Base-by-base conservation (phyloP, 2,888 invertebrate genomes). In the Calameuta idolon region DNA sequence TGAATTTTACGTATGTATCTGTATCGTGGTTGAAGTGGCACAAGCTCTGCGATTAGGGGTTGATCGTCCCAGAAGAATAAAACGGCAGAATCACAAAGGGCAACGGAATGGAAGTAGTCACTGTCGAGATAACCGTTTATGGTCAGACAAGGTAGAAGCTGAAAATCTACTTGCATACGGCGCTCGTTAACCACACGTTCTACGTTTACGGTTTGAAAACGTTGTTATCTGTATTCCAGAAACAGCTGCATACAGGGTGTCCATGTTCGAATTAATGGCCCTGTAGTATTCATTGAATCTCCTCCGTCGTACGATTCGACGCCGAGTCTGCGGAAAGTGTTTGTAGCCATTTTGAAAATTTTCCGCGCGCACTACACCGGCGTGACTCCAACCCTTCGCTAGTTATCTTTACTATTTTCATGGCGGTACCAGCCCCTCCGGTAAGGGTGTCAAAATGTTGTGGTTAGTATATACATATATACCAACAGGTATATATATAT, bases 351-450 rank as follows among this genome's bases (percentile, higher is more conserved):
- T 55, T 55, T 55, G 55, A 55, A 55, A 55, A 55, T 55, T 55
- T 55, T 55, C 23, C 23, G 0, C 2, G 23, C 23, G 4, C 40
- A 2, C 55, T 1, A 23, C 23, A 1, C 5, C 23, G 2, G 9
- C 23, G 55, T 23, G 23, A 55, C 55, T 23, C 9, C 55, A 55
- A 55, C 55, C 23, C 55, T 5, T 55, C 23, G 23, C 23, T 55
- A 31, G 71, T 71, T 71, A 71, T 71, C 71, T 33, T 34, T 4
- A 71, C 31, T 71, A 71, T 71, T 71, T 71, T 71, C 31, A 23
- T 33, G 34, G 15, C 4, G 31, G 5, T 55, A 23, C 55, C 55
- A 23, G 23, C 23, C 55, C 0, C 23, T 23, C 23, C 23, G 23
- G 23, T 55, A 55, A 55, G 23, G 55, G 5, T 23, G 55, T 23